These are phyloP conservation scores for Acronicta aceris DNA, from an alignment of 2,888 invertebrate species.

Conservation along the genomic window DNA sequence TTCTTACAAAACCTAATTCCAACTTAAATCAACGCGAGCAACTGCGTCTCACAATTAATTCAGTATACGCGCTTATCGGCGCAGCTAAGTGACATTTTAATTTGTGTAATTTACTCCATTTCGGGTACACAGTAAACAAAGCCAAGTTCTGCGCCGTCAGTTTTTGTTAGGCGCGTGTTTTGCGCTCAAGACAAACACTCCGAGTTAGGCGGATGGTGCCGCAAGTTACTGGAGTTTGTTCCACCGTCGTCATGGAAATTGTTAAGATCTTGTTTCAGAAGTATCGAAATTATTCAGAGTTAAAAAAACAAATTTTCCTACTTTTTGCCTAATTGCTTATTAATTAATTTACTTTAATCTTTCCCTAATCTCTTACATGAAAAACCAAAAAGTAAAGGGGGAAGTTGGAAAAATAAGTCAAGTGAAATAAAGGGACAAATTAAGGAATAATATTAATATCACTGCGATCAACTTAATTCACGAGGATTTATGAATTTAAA, in stretches of 20 bases:
- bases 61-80: slow-evolving; percentile 37
- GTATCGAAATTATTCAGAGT: slow-evolving; percentile 1
- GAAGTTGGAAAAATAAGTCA: not conserved
- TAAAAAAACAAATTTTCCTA: not conserved
- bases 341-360: not conserved
- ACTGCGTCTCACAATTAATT: slow-evolving; percentile 44
- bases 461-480: too few species aligned
- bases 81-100: slow-evolving; percentile 49
- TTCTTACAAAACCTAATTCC: slow-evolving; percentile 38
- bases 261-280: slow-evolving; percentile 23
- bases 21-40: slow-evolving; percentile 35
- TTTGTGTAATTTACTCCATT: slow-evolving; percentile 47
- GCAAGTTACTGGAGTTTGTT: slow-evolving; percentile 32
- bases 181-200: slow-evolving; percentile 47
- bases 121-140: slow-evolving; percentile 31
- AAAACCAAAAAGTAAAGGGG: not conserved
- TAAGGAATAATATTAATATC: not conserved
- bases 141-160: slow-evolving; percentile 25
- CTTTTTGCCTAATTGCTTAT: not conserved
- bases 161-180: slow-evolving; percentile 47
- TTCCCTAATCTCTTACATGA: not conserved
- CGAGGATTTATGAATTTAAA: too few species aligned
- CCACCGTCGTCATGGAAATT: slow-evolving; percentile 21
- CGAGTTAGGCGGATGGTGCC: slow-evolving; percentile 31
- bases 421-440: not conserved